Percentiles rank a stretch among this genome's conserved stretches.
Evolutionary conservation across 2,888 invertebrate species (phyloP).

Genomic region (Andrena haemorrhoa): DNA sequence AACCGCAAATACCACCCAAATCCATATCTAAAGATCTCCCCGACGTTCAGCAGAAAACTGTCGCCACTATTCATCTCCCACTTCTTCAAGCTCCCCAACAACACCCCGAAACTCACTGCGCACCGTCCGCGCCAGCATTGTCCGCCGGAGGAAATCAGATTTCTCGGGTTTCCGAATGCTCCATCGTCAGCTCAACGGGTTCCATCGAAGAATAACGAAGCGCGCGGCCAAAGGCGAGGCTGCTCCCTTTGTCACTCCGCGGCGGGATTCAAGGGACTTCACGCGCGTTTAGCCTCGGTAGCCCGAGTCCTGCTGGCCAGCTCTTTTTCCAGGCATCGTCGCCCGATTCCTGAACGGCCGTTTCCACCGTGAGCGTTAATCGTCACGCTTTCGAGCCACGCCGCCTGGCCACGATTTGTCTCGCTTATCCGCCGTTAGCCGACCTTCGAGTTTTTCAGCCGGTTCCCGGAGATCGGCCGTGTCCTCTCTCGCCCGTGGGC

Average conservation of each 20-base stretch:
- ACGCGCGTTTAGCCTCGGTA: constrained; percentile 62
- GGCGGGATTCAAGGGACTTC: constrained; percentile 59
- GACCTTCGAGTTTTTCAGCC: constrained; percentile 56
- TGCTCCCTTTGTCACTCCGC: constrained; percentile 55
- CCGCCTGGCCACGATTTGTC: constrained; percentile 61
- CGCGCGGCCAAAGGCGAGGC: not conserved
- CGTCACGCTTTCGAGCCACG: constrained; percentile 67
- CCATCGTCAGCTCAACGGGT: no score
- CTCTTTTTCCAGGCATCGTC: constrained; percentile 2
- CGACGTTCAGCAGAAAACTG: no score
- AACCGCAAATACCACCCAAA: no score
- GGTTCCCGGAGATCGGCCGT: not conserved
- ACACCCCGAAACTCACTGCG: no score
- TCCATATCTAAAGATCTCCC: no score
- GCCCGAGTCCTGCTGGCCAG: not conserved
- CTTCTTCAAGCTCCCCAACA: no score
- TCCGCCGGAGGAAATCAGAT: no score
- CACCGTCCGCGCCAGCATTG: no score
- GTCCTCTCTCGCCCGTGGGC: constrained; percentile 1
- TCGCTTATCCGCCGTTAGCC: constrained; percentile 63
- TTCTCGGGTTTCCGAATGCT: constrained; percentile 1
- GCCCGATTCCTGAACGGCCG: constrained; percentile 31
- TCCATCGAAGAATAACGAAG: constrained; percentile 2
- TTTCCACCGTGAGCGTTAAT: constrained; percentile 42
- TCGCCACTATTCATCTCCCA: no score